A percentile compares a stretch with the other conserved stretches of the same genome.
These are phyloP conservation scores for Rhamnusium bicolor DNA, from an alignment of 2,888 invertebrate species.

Conservation along the genomic window DNA sequence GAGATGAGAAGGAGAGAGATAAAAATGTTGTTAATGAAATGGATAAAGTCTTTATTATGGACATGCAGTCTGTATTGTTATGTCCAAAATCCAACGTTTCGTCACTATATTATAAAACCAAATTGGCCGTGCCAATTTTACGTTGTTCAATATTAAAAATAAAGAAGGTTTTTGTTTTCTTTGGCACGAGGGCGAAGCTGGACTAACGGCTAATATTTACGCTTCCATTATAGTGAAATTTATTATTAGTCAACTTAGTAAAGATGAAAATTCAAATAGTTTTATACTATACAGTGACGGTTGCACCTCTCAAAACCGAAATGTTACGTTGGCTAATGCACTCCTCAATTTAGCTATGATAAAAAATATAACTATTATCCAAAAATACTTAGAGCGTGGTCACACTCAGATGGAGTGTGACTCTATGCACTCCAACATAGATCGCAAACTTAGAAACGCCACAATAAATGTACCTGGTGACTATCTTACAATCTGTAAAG, in stretches of 20 bases:
- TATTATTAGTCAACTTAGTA: neutral
- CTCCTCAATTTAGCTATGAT: neutral
- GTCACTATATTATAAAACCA: slow-evolving; percentile 31
- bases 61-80: slow-evolving; percentile 1
- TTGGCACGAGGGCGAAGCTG: slow-evolving; percentile 26
- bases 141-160: slow-evolving; percentile 24
- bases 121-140: slow-evolving; percentile 19
- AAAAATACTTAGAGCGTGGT: slow-evolving; percentile 17
- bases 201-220: neutral
- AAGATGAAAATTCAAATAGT: slow-evolving; percentile 5
- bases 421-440: slow-evolving; percentile 9
- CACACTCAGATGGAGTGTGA: slow-evolving; percentile 25
- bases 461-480: slow-evolving; percentile 17
- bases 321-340: neutral
- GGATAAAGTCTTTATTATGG: slow-evolving; percentile 1
- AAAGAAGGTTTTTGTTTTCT: slow-evolving; percentile 26
- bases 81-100: slow-evolving; percentile 2
- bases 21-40: slow-evolving; percentile 20
- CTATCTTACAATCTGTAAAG: slow-evolving; percentile 9
- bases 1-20: slow-evolving; percentile 11
- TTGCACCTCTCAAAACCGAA: slow-evolving; percentile 10
- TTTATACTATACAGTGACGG: slow-evolving; percentile 14
- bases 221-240: neutral
- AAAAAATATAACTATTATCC: slow-evolving; percentile 1
- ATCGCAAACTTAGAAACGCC: neutral